A percentile compares a stretch with the other conserved stretches of the same genome.
These are phyloP conservation scores for Dendrocincla tyrannina DNA, from an alignment of 2,797 vertebrate species.

Conservation along the genomic window DNA sequence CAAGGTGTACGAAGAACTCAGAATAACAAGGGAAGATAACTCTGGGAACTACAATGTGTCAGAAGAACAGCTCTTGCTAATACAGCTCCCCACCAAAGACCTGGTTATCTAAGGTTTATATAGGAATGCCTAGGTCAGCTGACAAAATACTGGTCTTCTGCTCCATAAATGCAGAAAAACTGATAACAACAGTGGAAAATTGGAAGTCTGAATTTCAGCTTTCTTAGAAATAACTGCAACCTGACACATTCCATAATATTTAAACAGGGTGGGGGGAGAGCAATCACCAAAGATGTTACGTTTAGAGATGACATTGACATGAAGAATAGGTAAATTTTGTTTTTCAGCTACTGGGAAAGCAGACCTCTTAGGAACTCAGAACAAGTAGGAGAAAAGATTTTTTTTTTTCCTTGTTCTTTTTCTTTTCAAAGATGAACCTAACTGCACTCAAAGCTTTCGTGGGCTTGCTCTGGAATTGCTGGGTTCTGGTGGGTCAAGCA, in stretches of 20 bases:
- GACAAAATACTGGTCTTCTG: constrained; percentile 75
- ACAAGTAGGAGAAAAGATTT: constrained; percentile 69
- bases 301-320: constrained; percentile 79
- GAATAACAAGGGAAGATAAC: constrained; percentile 74
- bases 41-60: constrained; percentile 75
- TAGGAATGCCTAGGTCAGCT: constrained; percentile 82
- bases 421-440: constrained; percentile 78
- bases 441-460: constrained; percentile 80
- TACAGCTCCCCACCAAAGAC: constrained; percentile 71
- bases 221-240: constrained; percentile 77
- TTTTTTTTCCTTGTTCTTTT: constrained; percentile 66
- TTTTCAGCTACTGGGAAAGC: constrained; percentile 70
- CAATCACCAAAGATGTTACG: constrained; percentile 71
- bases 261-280: constrained; percentile 69
- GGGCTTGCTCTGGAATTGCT: constrained; percentile 90
- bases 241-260: constrained; percentile 74
- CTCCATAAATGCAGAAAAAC: constrained; percentile 76
- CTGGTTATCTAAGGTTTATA: constrained; percentile 70
- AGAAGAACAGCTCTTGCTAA: constrained; percentile 77
- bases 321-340: constrained; percentile 80
- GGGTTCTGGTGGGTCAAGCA: constrained; percentile 86
- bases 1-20: constrained; percentile 78
- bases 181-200: constrained; percentile 79
- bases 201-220: constrained; percentile 79
- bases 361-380: constrained; percentile 68